Evolutionary conservation across 2,888 invertebrate genomes (phyloP).

Genomic region (Nymphalis polychloros): DNA sequence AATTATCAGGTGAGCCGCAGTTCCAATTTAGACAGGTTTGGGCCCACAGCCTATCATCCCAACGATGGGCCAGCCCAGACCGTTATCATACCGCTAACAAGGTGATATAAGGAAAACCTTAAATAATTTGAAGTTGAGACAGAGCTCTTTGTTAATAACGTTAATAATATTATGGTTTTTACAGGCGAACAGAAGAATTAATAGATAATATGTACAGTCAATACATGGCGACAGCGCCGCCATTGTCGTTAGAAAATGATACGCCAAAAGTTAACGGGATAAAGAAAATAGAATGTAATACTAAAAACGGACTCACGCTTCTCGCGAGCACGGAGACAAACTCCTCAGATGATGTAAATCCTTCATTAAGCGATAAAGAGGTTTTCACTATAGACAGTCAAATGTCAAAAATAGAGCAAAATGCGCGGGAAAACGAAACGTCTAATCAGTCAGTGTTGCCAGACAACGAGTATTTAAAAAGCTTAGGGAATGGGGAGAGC

Average conservation of each 20-base stretch:
- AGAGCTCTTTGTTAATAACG: too few relatives aligned
- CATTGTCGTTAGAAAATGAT: conserved; percentile 59
- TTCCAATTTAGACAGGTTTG: conserved; percentile 81
- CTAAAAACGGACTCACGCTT: conserved; percentile 52
- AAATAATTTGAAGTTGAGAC: neutral
- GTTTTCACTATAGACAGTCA: conserved; percentile 69
- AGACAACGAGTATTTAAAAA: conserved; percentile 38
- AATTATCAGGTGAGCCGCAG: conserved; percentile 65
- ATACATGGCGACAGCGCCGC: conserved; percentile 75
- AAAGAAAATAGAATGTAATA: conserved; percentile 54
- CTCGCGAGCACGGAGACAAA: conserved; percentile 74
- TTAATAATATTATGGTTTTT: conserved; percentile 16
- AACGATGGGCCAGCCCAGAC: conserved; percentile 75
- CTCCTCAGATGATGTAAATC: conserved; percentile 69
- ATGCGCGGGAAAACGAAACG: conserved; percentile 41
- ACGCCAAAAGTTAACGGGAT: conserved; percentile 60
- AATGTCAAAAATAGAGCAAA: conserved; percentile 58
- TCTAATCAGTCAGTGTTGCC: conserved; percentile 48
- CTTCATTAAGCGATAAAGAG: conserved; percentile 54
- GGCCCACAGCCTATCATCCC: conserved; percentile 84
- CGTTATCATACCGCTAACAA: conserved; percentile 84
- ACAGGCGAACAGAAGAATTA: conserved; percentile 82
- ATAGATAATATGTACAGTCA: conserved; percentile 80
- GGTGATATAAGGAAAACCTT: conserved; percentile 52
- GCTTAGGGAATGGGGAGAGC: conserved; percentile 40